Evolutionary conservation across 2,888 invertebrate genomes (phyloP), one percentile per base, ranked within the genome.

Genomic region (Dynastes tityus): DNA sequence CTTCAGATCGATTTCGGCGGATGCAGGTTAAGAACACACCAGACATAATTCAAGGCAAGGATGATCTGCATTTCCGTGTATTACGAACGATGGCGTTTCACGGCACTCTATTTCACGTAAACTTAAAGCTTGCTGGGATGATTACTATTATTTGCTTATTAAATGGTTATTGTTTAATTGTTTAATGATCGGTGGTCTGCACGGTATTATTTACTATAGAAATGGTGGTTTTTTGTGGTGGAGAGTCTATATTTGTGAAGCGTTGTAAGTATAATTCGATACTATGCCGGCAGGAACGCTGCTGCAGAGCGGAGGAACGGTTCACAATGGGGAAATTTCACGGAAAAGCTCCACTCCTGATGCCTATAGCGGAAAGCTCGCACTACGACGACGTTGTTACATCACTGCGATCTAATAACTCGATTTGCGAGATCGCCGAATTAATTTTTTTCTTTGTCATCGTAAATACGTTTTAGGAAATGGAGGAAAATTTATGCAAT

Each of bases 1-100:
- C 86, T 86, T 86, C 84, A 82, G 85, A 87, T 87, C 87, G 86
- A 87, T 87, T 83, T 74, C 80, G 51, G 78, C 80, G 63, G 78
- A 78, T 70, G 78, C 78, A 78, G 78, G 78, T 78, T 78, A 78
- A 78, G 78, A 78, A 78, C 78, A 78, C 73, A 78, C 78, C 78
- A 70, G 73, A 78, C 64, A 45, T 78, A 58, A 74, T 74, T 74
- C 73, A 61, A 74, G 73, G 73, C 73, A 61, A 74, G 61, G 73
- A 74, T 74, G 73, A 61, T 74, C 73, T 74, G 61, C 73, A 74
- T 74, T 74, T 74, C 73, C 73, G 73, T 61, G 45, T 74, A 55
- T 49, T 74, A 27, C 73, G 73, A 32, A 74, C 32, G 61, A 55
- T 27, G 40, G 40, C 73, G 61, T 74, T 61, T 61, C 73, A 74